Percentiles rank a stretch among this genome's conserved stretches.
Conservation (phyloP, 2,113 vertebrate species). For the Notechis scutatus region DNA sequence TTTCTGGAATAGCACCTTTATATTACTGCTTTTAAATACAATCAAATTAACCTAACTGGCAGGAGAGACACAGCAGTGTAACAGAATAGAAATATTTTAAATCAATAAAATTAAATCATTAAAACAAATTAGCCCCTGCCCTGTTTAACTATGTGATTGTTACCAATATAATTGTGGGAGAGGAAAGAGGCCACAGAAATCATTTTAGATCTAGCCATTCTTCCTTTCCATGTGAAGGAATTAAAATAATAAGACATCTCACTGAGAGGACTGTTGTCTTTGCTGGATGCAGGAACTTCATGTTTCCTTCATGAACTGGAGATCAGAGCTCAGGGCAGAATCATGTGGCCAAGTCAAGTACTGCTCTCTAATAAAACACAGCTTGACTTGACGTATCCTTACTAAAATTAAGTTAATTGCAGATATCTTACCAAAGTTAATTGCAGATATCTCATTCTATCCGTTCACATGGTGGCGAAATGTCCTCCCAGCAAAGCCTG, state of each 20-base stretch:
- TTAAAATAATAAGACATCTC: not conserved
- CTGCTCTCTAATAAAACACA: not conserved
- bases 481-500: not conserved
- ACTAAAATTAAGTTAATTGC: not conserved
- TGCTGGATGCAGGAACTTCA: not conserved
- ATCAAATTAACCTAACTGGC: not conserved
- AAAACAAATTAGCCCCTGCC: not conserved
- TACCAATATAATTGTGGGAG: not conserved
- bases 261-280: not conserved
- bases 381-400: not conserved
- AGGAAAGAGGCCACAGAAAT: not conserved
- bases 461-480: not conserved
- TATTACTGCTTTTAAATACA: not conserved
- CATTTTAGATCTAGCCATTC: not conserved
- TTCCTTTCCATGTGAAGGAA: not conserved
- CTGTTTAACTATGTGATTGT: not conserved
- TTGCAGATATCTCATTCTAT: not conserved
- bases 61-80: not conserved
- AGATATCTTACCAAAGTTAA: too few relatives aligned
- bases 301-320: not conserved
- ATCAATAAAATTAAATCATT: not conserved
- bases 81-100: not conserved
- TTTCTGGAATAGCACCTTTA: not conserved
- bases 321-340: not conserved
- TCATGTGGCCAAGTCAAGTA: not conserved